Evolutionary conservation across 1,140 invertebrate species (phyloP).

Genomic region (Atta colombica): DNA sequence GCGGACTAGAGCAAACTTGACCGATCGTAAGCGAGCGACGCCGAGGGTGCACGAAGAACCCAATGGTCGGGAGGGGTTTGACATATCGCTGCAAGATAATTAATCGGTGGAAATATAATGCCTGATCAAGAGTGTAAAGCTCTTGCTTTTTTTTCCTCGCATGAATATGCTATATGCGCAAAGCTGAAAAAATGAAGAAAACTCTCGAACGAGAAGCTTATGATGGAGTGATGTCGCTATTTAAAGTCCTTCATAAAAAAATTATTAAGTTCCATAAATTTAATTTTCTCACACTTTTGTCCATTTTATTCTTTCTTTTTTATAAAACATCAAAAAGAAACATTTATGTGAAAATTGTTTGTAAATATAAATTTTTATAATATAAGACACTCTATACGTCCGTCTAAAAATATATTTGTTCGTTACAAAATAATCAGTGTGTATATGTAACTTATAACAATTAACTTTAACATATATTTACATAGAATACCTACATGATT

Average conservation of each 20-base stretch:
- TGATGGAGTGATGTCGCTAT: background rate
- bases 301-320: background rate
- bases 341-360: background rate
- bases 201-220: background rate
- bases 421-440: background rate
- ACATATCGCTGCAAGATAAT: slow-evolving; percentile 73
- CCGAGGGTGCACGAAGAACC: slow-evolving; percentile 74
- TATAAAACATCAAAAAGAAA: background rate
- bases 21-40: slow-evolving; percentile 66
- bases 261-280: background rate
- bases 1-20: slow-evolving; percentile 68
- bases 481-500: no score
- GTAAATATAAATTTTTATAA: background rate
- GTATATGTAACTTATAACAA: background rate
- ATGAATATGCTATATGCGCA: background rate
- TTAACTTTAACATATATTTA: background rate
- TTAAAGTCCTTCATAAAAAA: slow-evolving; percentile 2
- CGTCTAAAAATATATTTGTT: background rate
- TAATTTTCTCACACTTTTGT: background rate
- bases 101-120: slow-evolving; percentile 76
- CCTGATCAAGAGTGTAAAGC: slow-evolving; percentile 63
- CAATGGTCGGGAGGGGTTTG: slow-evolving; percentile 71
- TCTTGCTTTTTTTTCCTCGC: slow-evolving; percentile 22
- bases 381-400: no score
- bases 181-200: background rate